Evolutionary conservation across 2,888 invertebrate genomes (phyloP), one percentile per base, ranked within the genome.

Genomic region (Argyresthia albistria): DNA sequence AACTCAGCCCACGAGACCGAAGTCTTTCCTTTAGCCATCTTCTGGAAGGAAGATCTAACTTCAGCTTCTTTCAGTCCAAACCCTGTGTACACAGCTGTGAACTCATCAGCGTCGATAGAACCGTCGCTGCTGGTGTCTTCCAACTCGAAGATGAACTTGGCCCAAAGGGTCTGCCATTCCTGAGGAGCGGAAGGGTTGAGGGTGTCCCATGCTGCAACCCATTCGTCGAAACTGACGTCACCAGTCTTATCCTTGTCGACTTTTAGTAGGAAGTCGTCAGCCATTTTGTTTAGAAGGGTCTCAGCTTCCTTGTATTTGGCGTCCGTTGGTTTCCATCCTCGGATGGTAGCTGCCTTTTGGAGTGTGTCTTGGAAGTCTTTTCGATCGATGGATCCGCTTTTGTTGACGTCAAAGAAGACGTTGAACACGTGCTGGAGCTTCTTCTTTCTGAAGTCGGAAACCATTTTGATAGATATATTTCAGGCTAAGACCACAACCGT

Each of bases 241-340:
- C 95, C 95, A 63, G 97, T 96, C 66, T 94, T 92, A 76, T 97
- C 93, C 52, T 91, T 89, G 70, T 97, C 96, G n/a, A 95, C 96
- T 58, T 91, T 89, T 59, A 91, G 89, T 68, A 93, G 91, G 43
- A 97, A 83, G 9, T 95, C 95, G 50, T 93, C 93, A 96, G 96
- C 97, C 61, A 97, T 93, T 72, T 92, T 91, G 61, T 92, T 80
- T 80, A 97, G 89, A 51, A 91, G 90, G 42, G 92, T 90, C 71
- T 92, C 91, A 0, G 93, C 93, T 62, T 93, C 91, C 63, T 90
- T 90, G 75, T 93, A 92, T 67, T 94, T 92, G 1, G 91, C 90
- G 60, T 93, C 91, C 37, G 91, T 92, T 45, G 90, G 79, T 25
- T 89, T 81, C 95, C 95, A 96, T 42, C 94, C 94, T 63, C 96